Conservation (phyloP, 2,888 invertebrate genomes). For the Ditula angustiorana region DNA sequence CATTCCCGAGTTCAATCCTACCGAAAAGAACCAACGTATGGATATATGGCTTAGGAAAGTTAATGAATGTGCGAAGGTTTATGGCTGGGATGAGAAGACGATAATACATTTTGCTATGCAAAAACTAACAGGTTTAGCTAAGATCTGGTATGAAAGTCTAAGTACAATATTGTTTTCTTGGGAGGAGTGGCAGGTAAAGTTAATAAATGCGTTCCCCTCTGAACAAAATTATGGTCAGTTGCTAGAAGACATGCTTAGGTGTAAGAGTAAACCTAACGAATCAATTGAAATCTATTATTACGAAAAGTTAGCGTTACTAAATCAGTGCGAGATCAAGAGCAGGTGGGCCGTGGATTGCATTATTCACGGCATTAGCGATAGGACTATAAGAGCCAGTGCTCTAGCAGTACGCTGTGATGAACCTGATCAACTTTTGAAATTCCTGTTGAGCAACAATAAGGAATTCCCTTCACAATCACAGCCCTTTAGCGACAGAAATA, state of each 20-base stretch:
- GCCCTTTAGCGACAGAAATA: not conserved
- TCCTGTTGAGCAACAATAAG: constrained; percentile 32
- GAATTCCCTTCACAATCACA: not conserved
- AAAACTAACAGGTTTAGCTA: not conserved
- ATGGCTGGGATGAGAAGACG: constrained; percentile 1
- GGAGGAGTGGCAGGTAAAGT: not conserved
- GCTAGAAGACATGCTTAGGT: not conserved
- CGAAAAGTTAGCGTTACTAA: not conserved
- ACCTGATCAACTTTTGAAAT: constrained; percentile 26
- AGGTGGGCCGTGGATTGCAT: constrained; percentile 15
- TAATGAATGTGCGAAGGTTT: not conserved
- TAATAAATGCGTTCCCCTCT: not conserved
- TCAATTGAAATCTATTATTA: constrained; percentile 9
- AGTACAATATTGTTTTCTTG: not conserved
- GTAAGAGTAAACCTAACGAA: not conserved
- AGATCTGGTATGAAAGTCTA: not conserved
- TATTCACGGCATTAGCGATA: constrained; percentile 34
- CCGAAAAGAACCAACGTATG: not conserved
- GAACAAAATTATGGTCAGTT: not conserved
- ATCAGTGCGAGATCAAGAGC: not conserved
- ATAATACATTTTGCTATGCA: not conserved
- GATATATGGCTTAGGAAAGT: not conserved
- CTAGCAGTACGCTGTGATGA: constrained; percentile 33
- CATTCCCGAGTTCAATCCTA: not conserved
- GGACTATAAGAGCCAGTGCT: constrained; percentile 33